phyloP scores from a whole-genome alignment of 2,113 vertebrate genomes.

The Ctenodactylus gundi region DNA sequence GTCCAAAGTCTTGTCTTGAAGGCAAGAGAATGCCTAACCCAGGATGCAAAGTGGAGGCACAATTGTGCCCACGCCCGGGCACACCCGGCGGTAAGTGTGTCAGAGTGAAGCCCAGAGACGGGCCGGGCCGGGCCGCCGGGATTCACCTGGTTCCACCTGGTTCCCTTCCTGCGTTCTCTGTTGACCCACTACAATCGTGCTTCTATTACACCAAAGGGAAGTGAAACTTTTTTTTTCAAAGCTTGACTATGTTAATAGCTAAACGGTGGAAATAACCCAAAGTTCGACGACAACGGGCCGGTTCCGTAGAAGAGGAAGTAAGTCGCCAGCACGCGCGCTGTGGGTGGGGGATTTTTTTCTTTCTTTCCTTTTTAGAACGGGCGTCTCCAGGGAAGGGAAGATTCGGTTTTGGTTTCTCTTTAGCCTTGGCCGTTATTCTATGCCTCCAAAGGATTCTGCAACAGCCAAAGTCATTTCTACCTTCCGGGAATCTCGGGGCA shows the following conservation, averaged over 20 bases:
- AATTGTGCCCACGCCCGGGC: rapidly evolving
- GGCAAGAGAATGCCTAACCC: not conserved
- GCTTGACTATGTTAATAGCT: not conserved
- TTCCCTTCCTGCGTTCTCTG: not conserved
- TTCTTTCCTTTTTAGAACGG: not conserved
- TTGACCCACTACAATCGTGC: too few species aligned
- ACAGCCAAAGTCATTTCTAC: not conserved
- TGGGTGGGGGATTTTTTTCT: too few species aligned
- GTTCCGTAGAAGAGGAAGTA: not conserved
- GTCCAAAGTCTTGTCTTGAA: not conserved
- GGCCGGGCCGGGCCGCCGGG: not conserved
- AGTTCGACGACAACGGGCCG: not conserved
- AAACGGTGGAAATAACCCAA: not conserved
- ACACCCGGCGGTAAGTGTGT: not conserved
- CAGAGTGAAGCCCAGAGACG: not conserved
- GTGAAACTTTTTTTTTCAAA: not conserved
- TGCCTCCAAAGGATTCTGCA: not conserved
- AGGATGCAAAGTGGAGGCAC: rapidly evolving
- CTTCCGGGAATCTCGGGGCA: not conserved
- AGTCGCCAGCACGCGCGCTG: too few species aligned
- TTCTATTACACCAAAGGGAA: not conserved
- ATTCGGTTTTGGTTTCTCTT: not conserved
- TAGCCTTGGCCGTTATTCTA: too few species aligned
- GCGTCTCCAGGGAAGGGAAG: not conserved
- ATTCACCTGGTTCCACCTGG: not conserved